A percentile compares a stretch with the other conserved stretches of the same genome.
These are phyloP conservation scores for Plagodis dolabraria DNA, from an alignment of 2,888 invertebrate genomes.

Conservation along the genomic window DNA sequence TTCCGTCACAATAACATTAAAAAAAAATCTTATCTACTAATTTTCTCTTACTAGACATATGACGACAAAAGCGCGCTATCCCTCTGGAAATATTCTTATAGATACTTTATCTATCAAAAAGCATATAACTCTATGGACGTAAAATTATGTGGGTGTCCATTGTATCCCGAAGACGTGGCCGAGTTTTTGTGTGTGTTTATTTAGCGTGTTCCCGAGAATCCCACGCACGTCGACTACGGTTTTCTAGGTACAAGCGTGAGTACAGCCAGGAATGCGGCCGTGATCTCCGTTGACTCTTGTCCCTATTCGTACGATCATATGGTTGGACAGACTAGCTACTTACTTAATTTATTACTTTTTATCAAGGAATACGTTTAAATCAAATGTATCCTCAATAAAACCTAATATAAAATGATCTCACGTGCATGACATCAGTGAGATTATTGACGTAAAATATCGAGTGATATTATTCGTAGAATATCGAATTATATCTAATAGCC, in stretches of 20 bases:
- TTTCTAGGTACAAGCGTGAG: constrained; percentile 67
- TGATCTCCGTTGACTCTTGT: constrained; percentile 46
- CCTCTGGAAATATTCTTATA: not conserved
- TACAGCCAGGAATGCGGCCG: constrained; percentile 60
- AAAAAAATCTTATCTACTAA: not conserved
- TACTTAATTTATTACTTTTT: too few relatives aligned
- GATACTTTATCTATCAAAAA: constrained; percentile 11
- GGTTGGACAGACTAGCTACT: not conserved
- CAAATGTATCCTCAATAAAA: too few relatives aligned
- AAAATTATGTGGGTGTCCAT: constrained; percentile 50
- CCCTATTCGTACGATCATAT: constrained; percentile 22
- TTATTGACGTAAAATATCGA: too few relatives aligned
- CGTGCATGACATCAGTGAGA: too few relatives aligned
- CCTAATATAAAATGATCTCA: too few relatives aligned
- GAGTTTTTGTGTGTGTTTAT: constrained; percentile 52
- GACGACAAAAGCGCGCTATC: not conserved
- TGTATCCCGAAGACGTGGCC: constrained; percentile 52
- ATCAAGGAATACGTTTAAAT: too few relatives aligned
- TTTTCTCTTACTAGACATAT: constrained; percentile 1
- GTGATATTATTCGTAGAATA: too few relatives aligned
- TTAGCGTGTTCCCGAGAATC: constrained; percentile 63
- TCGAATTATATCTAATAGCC: too few relatives aligned
- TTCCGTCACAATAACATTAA: too few relatives aligned
- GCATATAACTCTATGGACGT: constrained; percentile 19
- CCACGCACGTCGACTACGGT: constrained; percentile 54